Evolutionary conservation across 2,113 vertebrate genomes (phyloP), one percentile per base, ranked within the genome.

Genomic region (Trochalopteron elliotii): DNA sequence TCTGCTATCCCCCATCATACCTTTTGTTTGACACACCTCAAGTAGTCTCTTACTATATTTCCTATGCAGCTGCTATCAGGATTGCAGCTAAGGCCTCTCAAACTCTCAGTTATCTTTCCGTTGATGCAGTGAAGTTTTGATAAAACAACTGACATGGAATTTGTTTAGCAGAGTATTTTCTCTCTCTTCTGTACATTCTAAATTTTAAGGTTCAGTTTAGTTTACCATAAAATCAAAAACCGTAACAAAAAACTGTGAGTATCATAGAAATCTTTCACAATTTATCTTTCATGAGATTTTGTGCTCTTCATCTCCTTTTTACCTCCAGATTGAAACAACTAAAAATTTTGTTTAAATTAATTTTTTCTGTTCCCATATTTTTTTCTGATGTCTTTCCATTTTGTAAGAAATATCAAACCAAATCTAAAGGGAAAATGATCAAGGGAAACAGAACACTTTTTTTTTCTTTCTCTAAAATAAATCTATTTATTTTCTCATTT

Each of bases 1-100:
- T 37, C 15, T 72, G 5, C 30, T 45, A 21, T 40, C 2, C 15
- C 2, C 2, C 9, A 5, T 69, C 10, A 53, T 15, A 16, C 1
- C 7, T 79, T 83, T 85, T 52, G 33, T 82, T 80, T 64, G 31
- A 24, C 9, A 45, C 7, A 42, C 9, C 9, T 92, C 22, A 31
- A 15, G 2, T 49, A 15, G 27, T 28, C 22, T 90, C 45, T 81
- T 33, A 55, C 4, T 8, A 30, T 1, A 19, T 68, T 68, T 69
- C n/a, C 13, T 59, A 6, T 39, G 15, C 27, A 76, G 4, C 17
- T 77, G 15, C 42, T 76, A 5, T 71, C 15, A 85, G 40, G 24
- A 64, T 22, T 76, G 18, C n/a, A 60, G 10, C 20, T 49, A 92
- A 76, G 76, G 20, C 12, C 22, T 80, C 56, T 79, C 12, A 68